A percentile compares a stretch with the other conserved stretches of the same genome.
Evolutionary conservation across 1,140 invertebrate species (phyloP).

Genomic region (Caenorhabditis brenneri): DNA sequence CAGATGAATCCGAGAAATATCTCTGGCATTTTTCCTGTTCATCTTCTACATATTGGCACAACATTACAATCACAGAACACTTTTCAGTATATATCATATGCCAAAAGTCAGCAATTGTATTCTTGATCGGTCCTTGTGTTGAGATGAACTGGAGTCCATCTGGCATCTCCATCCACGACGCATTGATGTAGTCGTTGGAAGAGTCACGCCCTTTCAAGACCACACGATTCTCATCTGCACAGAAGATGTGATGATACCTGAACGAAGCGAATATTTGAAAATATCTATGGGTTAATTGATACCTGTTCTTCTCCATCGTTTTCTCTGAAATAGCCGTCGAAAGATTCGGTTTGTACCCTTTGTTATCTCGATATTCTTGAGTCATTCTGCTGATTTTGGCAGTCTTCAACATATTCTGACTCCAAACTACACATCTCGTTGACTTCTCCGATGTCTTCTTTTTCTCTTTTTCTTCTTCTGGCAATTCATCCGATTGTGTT

Average conservation of each 20-base stretch:
- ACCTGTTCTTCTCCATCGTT: neutral
- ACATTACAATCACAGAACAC: slow-evolving; percentile 43
- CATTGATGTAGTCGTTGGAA: slow-evolving; percentile 45
- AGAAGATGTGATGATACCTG: neutral
- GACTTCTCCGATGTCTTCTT: neutral
- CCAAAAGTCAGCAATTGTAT: slow-evolving; percentile 53
- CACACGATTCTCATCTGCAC: slow-evolving; percentile 14
- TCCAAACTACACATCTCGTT: neutral
- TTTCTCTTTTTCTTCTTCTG: too few relatives aligned
- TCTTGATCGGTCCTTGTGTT: slow-evolving; percentile 45
- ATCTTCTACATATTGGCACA: neutral
- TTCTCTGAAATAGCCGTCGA: neutral
- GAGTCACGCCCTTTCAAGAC: neutral
- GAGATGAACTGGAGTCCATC: slow-evolving; percentile 48
- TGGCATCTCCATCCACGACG: slow-evolving; percentile 45
- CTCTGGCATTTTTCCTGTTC: neutral
- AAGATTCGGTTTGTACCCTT: neutral
- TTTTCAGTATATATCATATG: slow-evolving; percentile 53
- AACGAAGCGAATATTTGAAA: neutral
- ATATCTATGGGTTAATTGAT: neutral
- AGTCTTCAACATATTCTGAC: neutral
- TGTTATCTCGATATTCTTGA: neutral
- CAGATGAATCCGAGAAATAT: neutral
- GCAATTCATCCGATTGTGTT: too few relatives aligned
- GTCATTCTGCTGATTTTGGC: neutral